Conservation (phyloP, 2,113 vertebrate genomes). For the Vulpes vulpes region DNA sequence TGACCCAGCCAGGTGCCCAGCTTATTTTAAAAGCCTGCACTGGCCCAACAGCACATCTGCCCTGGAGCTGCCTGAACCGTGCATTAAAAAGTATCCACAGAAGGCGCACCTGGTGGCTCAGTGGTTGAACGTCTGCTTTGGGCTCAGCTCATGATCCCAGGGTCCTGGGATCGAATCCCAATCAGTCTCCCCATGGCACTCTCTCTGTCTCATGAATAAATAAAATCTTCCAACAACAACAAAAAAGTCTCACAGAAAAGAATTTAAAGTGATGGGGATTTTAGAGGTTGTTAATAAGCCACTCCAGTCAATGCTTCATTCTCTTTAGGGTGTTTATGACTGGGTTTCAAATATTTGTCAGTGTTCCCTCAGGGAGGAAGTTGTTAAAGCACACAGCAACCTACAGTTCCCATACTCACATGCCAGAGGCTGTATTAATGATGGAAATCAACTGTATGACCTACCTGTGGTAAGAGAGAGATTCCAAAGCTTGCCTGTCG, state of each 20-base stretch:
- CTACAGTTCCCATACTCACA: neutral
- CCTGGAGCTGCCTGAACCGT: too few relatives aligned
- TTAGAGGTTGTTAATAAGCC: neutral
- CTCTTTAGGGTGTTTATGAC: neutral
- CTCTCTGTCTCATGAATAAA: too few relatives aligned
- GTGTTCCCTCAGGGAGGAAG: neutral
- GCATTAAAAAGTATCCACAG: too few relatives aligned
- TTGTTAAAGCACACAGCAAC: neutral
- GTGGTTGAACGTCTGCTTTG: neutral
- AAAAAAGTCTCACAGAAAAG: neutral
- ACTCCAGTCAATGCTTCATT: neutral
- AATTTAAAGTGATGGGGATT: neutral
- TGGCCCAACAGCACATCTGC: neutral
- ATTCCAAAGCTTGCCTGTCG: neutral
- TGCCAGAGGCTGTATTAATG: neutral
- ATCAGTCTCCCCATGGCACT: neutral
- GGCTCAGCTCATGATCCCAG: neutral
- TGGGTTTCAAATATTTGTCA: neutral
- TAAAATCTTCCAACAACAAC: too few relatives aligned
- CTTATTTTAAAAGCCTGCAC: neutral
- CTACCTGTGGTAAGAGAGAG: neutral
- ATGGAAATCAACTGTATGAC: neutral
- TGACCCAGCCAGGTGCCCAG: neutral
- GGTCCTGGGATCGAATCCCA: neutral
- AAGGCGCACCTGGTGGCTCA: neutral